Percentiles rank a stretch among this genome's conserved stretches.
These are phyloP conservation scores for Takifugu flavidus DNA, from an alignment of 2,113 vertebrate genomes.

Conservation along the genomic window DNA sequence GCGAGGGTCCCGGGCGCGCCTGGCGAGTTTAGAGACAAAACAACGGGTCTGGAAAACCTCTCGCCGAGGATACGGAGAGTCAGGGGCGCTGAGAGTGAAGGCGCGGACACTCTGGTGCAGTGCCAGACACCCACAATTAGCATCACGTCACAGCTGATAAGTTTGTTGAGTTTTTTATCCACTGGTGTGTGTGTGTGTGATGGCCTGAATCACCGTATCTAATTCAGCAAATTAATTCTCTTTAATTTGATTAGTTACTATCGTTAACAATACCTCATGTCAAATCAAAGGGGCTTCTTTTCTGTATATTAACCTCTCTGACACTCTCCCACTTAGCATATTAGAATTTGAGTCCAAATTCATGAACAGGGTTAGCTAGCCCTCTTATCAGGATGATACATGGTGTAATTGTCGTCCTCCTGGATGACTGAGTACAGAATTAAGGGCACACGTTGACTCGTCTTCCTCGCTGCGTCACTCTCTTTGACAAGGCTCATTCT, in stretches of 20 bases:
- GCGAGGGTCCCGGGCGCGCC: slow-evolving; percentile 48
- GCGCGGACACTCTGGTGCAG: slow-evolving; percentile 13
- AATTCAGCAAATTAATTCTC: slow-evolving; percentile 92
- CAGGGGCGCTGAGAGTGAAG: slow-evolving; percentile 42
- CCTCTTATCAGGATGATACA: slow-evolving; percentile 69
- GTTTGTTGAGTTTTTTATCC: slow-evolving; percentile 18
- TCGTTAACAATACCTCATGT: slow-evolving; percentile 81
- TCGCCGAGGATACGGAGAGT: slow-evolving; percentile 48
- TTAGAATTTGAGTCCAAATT: slow-evolving; percentile 66
- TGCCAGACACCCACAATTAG: slow-evolving; percentile 36
- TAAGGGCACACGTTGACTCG: slow-evolving; percentile 56
- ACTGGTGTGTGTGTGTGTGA: background rate
- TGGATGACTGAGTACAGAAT: slow-evolving; percentile 66
- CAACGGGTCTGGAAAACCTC: slow-evolving; percentile 57
- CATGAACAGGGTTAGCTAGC: slow-evolving; percentile 56
- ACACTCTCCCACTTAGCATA: slow-evolving; percentile 73
- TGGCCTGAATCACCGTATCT: slow-evolving; percentile 77
- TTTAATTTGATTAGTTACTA: slow-evolving; percentile 87
- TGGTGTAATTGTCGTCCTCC: slow-evolving; percentile 60
- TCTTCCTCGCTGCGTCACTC: slow-evolving; percentile 55
- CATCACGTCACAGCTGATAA: slow-evolving; percentile 28
- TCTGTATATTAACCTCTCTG: slow-evolving; percentile 84
- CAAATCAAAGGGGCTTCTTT: slow-evolving; percentile 76
- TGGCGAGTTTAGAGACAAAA: slow-evolving; percentile 67
- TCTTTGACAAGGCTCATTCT: slow-evolving; percentile 68